phyloP scores from a whole-genome alignment of 1,140 invertebrate genomes.

The Drosophila hydei region DNA sequence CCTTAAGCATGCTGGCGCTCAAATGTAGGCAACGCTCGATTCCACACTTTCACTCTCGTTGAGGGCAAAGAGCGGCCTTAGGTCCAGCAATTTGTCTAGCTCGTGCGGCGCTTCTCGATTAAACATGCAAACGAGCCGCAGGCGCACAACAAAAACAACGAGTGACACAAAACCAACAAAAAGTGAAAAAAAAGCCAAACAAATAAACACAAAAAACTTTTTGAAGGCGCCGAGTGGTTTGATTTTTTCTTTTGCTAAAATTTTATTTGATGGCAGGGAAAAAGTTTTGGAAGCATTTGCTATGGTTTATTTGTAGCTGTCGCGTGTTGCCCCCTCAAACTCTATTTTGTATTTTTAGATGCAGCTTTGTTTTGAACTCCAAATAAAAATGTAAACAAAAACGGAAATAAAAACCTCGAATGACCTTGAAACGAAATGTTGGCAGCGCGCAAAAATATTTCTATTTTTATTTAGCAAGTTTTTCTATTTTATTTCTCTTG shows the following conservation, averaged over 20 bases:
- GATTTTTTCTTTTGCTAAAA: conserved; percentile 64
- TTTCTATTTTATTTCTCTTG: conserved; percentile 36
- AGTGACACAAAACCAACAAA: conserved; percentile 8
- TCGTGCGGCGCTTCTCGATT: conserved; percentile 62
- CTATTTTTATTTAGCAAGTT: conserved; percentile 40
- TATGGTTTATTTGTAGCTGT: conserved; percentile 39
- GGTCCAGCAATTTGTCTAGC: conserved; percentile 61
- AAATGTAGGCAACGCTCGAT: conserved; percentile 68
- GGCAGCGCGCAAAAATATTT: conserved; percentile 36
- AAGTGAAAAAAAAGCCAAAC: neutral
- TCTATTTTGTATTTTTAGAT: conserved; percentile 55
- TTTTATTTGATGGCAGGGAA: conserved; percentile 68
- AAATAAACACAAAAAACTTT: conserved; percentile 34
- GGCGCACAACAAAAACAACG: conserved; percentile 14
- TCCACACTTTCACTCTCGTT: conserved; percentile 61
- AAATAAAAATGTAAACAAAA: conserved; percentile 65
- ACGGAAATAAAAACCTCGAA: conserved; percentile 32
- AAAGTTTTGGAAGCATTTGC: conserved; percentile 43
- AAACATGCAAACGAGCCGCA: conserved; percentile 40
- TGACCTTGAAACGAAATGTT: conserved; percentile 71
- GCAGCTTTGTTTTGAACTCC: conserved; percentile 41
- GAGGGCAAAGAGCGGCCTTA: neutral
- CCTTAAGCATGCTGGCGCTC: conserved; percentile 60
- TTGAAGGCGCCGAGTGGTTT: conserved; percentile 25
- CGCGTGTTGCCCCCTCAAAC: conserved; percentile 23